A percentile compares a stretch with the other conserved stretches of the same genome.
These are phyloP conservation scores for Sebastolobus alascanus DNA, from an alignment of 2,797 vertebrate species.

Conservation along the genomic window DNA sequence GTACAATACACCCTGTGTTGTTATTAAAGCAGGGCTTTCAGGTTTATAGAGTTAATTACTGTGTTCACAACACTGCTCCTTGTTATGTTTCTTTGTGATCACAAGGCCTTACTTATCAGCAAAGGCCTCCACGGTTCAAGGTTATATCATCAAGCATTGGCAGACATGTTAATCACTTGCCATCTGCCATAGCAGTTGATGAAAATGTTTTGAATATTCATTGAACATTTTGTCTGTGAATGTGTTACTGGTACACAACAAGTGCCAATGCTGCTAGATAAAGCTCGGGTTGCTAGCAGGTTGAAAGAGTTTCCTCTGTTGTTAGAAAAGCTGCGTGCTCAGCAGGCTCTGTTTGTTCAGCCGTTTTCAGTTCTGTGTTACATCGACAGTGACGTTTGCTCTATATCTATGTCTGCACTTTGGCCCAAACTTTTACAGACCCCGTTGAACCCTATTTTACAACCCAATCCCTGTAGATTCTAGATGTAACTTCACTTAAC, in stretches of 20 bases:
- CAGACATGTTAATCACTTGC: constrained; percentile 36
- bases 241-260: not conserved
- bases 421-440: constrained; percentile 5
- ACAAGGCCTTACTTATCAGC: not conserved
- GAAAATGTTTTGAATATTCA: constrained; percentile 26
- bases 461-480: not conserved
- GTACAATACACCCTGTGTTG: not conserved
- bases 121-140: not conserved
- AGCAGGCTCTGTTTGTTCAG: constrained; percentile 49
- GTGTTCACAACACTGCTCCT: not conserved
- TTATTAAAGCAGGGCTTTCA: not conserved
- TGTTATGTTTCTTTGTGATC: not conserved
- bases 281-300: not conserved
- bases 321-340: not conserved
- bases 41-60: not conserved
- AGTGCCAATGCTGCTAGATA: constrained; percentile 30
- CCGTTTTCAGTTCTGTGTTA: constrained; percentile 62
- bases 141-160: constrained; percentile 34
- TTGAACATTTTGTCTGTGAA: not conserved
- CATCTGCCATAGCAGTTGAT: not conserved
- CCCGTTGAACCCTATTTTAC: not conserved
- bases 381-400: constrained; percentile 32
- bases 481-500: not conserved
- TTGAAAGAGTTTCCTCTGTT: constrained; percentile 2
- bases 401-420: constrained; percentile 7